Conservation (phyloP, 2,113 vertebrate genomes). For the Epinephelus fuscoguttatus region DNA sequence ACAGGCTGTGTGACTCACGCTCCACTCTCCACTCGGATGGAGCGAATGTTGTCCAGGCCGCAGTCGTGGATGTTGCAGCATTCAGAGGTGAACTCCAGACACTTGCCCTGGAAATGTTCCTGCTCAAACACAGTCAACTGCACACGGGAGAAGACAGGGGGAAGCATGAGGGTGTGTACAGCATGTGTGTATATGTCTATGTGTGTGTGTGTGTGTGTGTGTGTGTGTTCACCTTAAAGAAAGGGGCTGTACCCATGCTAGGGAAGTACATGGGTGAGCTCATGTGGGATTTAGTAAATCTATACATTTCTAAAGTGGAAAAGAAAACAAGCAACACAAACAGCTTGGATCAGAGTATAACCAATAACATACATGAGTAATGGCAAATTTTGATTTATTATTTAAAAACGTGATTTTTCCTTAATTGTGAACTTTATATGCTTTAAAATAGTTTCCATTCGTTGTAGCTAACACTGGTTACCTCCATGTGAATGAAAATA, state of each 20-base stretch:
- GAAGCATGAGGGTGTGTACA: neutral
- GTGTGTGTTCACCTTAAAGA: conserved; percentile 73
- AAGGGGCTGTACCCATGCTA: conserved; percentile 70
- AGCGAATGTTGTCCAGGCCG: conserved; percentile 81
- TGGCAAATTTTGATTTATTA: neutral
- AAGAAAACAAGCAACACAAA: neutral
- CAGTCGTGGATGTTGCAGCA: conserved; percentile 81
- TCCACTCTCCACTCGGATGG: conserved; percentile 81
- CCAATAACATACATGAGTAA: neutral
- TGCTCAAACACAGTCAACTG: conserved; percentile 80
- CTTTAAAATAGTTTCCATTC: neutral
- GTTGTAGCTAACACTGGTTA: neutral
- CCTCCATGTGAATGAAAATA: neutral
- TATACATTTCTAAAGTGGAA: conserved; percentile 64
- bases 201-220: neutral
- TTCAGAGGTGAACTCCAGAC: conserved; percentile 76
- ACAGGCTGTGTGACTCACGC: conserved; percentile 79
- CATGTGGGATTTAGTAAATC: conserved; percentile 61
- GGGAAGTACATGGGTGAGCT: conserved; percentile 58
- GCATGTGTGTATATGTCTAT: neutral
- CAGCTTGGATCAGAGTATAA: neutral
- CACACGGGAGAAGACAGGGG: neutral
- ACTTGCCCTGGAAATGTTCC: conserved; percentile 80
- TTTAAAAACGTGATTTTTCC: neutral
- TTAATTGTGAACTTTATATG: neutral